Conservation (phyloP, 1,140 invertebrate species). For the Drosophila navojoa region DNA sequence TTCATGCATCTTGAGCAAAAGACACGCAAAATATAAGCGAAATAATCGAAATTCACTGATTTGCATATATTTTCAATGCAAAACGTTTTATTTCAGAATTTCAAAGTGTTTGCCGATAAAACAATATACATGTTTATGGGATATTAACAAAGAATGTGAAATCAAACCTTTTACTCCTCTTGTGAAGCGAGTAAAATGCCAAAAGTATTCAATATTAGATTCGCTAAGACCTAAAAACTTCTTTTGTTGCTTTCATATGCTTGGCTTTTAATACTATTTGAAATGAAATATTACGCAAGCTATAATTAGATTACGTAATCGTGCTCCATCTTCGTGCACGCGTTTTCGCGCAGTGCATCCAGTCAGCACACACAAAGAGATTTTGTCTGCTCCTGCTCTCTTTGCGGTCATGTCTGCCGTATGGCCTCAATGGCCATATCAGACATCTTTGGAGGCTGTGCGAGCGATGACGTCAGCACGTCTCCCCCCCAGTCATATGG, state of each 20-base stretch:
- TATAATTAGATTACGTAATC: not conserved
- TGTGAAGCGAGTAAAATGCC: no score
- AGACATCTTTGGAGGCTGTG: constrained; percentile 34
- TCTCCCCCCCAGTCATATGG: constrained; percentile 34
- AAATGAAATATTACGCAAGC: not conserved
- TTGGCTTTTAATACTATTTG: no score
- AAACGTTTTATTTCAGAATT: no score
- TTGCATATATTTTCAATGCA: not conserved
- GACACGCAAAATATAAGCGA: not conserved
- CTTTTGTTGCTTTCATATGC: no score
- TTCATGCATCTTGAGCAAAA: not conserved
- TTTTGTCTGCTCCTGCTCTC: constrained; percentile 7
- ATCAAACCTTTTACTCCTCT: no score
- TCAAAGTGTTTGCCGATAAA: no score
- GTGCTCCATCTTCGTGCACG: not conserved
- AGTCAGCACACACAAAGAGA: not conserved
- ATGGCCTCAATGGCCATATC: constrained; percentile 28
- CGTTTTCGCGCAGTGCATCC: constrained; percentile 3
- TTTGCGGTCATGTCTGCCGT: constrained; percentile 25
- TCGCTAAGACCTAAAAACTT: no score
- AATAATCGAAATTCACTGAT: constrained; percentile 1
- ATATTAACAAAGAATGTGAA: not conserved
- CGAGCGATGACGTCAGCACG: constrained; percentile 62
- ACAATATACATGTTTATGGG: not conserved
- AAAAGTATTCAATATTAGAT: no score